Evolutionary conservation across 2,888 invertebrate genomes (phyloP), one percentile per base, ranked within the genome.

Genomic region (Diogma glabrata): DNA sequence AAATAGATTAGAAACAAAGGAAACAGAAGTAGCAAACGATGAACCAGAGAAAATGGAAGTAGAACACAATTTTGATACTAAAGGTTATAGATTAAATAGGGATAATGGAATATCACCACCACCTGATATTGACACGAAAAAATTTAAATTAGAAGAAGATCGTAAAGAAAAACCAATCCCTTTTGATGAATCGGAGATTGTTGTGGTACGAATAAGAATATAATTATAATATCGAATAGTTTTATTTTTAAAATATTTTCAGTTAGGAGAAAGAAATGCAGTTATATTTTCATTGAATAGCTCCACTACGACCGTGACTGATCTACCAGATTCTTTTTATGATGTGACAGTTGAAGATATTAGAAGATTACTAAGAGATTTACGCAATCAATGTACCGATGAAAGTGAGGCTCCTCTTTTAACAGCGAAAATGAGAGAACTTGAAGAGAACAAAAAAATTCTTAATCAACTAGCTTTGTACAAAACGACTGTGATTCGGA

Each of bases 261-360:
- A 87, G 86, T 65, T 84, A 61, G 85, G 87, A 45, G 76, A 78
- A 52, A 77, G 86, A 56, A 83, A 84, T 65, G 88, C 89, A 3
- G 72, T 90, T 57, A 71, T 82, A 19, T 91, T 85, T 64, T 80
- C 79, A 54, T 63, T 77, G 48, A 22, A 48, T 33, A 70, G 72
- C n/a, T 72, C 77, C 23, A 77, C 78, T 61, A 76, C 79, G 30
- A 73, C 78, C 52, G 64, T 67, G 12, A 82, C 84, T 49, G 87
- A 90, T 51, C 68, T 85, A 30, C 84, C 87, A 1, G 92, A 94
- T 67, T 86, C 87, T 48, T 95, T 94, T 67, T 95, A 87, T 66
- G 87, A 92, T 55, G 69, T 93, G 38, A 88, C 88, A 2, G 75
- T 88, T 40, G 79, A 82, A 52, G 95, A 95, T 73, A 81, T 90